A percentile compares a stretch with the other conserved stretches of the same genome.
phyloP scores from a whole-genome alignment of 1,140 invertebrate species.

The Diorhabda sublineata region DNA sequence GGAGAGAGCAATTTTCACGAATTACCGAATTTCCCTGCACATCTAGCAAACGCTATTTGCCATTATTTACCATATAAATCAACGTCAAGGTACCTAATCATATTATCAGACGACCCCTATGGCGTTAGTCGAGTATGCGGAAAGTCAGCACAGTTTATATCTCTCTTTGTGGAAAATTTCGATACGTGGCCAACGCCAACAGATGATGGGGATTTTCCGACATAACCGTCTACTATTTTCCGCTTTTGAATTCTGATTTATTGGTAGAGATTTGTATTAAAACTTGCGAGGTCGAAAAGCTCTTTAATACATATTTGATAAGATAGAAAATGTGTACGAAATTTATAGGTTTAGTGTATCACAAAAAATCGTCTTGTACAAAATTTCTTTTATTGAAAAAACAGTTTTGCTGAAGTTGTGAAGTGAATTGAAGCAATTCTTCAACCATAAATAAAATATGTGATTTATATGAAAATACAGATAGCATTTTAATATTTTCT shows the following conservation, averaged over 20 bases:
- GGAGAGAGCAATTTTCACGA: slow-evolving; percentile 18
- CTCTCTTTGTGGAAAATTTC: neutral
- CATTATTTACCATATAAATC: slow-evolving; percentile 37
- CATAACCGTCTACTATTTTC: slow-evolving; percentile 8
- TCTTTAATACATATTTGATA: neutral
- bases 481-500: too few relatives aligned
- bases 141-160: neutral
- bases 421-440: too few relatives aligned
- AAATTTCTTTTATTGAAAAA: too few relatives aligned
- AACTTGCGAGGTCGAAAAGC: neutral
- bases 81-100: slow-evolving; percentile 36
- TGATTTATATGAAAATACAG: too few relatives aligned
- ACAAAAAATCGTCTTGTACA: too few relatives aligned
- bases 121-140: slow-evolving; percentile 1
- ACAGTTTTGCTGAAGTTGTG: too few relatives aligned
- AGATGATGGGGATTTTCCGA: slow-evolving; percentile 1
- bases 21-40: slow-evolving; percentile 26
- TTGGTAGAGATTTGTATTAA: slow-evolving; percentile 9
- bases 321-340: too few relatives aligned
- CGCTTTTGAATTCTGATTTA: slow-evolving; percentile 19
- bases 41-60: slow-evolving; percentile 29
- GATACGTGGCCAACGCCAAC: neutral
- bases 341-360: too few relatives aligned
- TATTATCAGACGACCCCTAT: slow-evolving; percentile 30
- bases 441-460: too few relatives aligned